Evolutionary conservation across 2,888 invertebrate species (phyloP), one percentile per base, ranked within the genome.

Genomic region (Melangyna quadrimaculata): DNA sequence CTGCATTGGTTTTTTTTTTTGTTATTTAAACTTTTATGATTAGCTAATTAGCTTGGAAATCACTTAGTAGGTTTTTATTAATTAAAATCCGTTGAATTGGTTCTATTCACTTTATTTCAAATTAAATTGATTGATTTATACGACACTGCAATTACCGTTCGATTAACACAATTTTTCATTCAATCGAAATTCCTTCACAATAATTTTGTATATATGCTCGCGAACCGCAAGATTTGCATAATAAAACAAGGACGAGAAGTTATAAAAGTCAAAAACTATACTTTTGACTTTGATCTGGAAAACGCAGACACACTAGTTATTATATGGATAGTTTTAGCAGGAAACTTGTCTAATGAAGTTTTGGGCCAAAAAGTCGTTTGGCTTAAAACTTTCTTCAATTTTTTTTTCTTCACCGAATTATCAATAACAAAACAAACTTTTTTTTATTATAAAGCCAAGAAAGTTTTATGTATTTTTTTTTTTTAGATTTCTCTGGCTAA

Each of bases 231-330:
- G 24, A 65, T 59, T 59, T 37, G 22, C 35, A 59, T 59, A 63
- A 43, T 22, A 10, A 27, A 63, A 63, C 27, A 24, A 43, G 40
- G 59, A 22, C 37, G 67, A 53, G 48, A 72, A 74, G 78, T 75
- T 71, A 74, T 78, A 82, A 81, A 87, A 78, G 55, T 67, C 32
- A 22, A 69, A 74, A 82, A 78, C 71, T 71, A 70, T 77, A 71
- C 83, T 79, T 74, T 77, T 78, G 83, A 83, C 83, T 79, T 87
- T 87, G 82, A 73, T 82, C 74, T 78, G 59, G 51, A 81, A 87
- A 82, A 77, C 73, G 57, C 73, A 73, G 82, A 87, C 80, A 80
- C 75, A 63, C 63, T 27, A 27, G 1, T 1, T n/a, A 12, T 8
- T 73, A 55, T 78, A 70, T 40, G 63, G 37, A 59, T 71, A 78